A percentile compares a stretch with the other conserved stretches of the same genome.
phyloP scores from a whole-genome alignment of 53 echinoderm and acorn worm genomes.

The Actinopyga echinites region DNA sequence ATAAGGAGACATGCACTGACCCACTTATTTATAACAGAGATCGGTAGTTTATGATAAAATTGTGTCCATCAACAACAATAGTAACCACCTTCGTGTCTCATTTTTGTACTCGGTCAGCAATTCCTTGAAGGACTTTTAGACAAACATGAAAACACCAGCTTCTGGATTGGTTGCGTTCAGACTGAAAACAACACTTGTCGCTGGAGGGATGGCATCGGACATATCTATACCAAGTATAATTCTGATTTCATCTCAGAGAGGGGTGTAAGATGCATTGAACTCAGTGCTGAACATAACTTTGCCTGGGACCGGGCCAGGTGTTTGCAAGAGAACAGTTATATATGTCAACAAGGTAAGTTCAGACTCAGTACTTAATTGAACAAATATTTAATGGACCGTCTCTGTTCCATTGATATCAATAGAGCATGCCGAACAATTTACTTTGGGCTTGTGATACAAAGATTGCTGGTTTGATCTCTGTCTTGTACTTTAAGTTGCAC shows the following conservation, averaged over 20 bases:
- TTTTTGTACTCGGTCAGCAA: slow-evolving; percentile 14
- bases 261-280: slow-evolving; percentile 64
- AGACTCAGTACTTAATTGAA: no score
- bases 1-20: not conserved
- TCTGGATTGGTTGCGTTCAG: slow-evolving; percentile 85
- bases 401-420: no score
- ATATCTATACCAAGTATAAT: slow-evolving; percentile 72
- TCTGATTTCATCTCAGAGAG: slow-evolving; percentile 58
- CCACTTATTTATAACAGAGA: not conserved
- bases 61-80: not conserved
- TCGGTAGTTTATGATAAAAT: not conserved
- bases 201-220: slow-evolving; percentile 80
- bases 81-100: not conserved
- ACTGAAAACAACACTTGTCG: slow-evolving; percentile 78
- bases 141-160: slow-evolving; percentile 50
- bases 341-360: slow-evolving; percentile 80
- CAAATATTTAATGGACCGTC: no score
- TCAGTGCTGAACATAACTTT: slow-evolving; percentile 67
- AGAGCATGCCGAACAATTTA: no score
- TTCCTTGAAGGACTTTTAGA: slow-evolving; percentile 70
- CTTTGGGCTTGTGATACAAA: no score
- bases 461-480: no score
- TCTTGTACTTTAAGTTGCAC: no score
- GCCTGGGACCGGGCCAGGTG: slow-evolving; percentile 72
- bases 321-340: slow-evolving; percentile 51